Base-by-base conservation (phyloP, 2,113 vertebrate genomes). In the Nycticebus coucang region DNA sequence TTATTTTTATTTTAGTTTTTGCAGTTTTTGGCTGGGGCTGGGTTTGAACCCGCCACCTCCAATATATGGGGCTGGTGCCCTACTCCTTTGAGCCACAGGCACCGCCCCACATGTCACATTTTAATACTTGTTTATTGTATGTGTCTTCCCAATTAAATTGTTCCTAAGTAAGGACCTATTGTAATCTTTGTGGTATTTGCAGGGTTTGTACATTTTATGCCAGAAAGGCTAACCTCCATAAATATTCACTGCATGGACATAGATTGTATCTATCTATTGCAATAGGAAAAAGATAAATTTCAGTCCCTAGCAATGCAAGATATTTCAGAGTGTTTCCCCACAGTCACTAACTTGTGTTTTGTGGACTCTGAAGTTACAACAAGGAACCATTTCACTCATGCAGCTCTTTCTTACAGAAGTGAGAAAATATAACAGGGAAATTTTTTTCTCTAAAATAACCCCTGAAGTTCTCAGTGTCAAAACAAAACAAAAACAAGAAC, bases 131-230 rank as follows among this genome's bases (percentile, higher is more conserved):
- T 59, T 77, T 91, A 57, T 57, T 50, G 4, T 19, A 41, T 90
- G 19, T 84, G 7, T 92, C 33, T 88, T 97, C 55, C 22, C 93
- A 79, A 95, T 94, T 86, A 55, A 26, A 84, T 64, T 86, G 28
- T 84, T 53, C 24, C 22, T 13, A 66, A 28, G 45, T 15, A 8
- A 6, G 64, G 53, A 75, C 14, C 57, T 41, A 10, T 62, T 17
- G 72, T 86, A 62, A 74, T 74, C 50, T 89, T 83, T 92, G 77
- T 55, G 69, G 15, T 83, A 87, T 83, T 89, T 22, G 41, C 59
- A 57, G 35, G 37, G 45, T 35, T 81, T 83, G 35, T 75, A 55
- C 22, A 53, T 74, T 30, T 94, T 89, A 35, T 86, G 75, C 8
- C 19, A 78, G 37, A 33, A 72, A 82, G 30, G 66, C 9, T 57